A percentile compares a stretch with the other conserved stretches of the same genome.
These are phyloP conservation scores for Chloroceryle aenea DNA, from an alignment of 2,113 vertebrate genomes.

Conservation along the genomic window DNA sequence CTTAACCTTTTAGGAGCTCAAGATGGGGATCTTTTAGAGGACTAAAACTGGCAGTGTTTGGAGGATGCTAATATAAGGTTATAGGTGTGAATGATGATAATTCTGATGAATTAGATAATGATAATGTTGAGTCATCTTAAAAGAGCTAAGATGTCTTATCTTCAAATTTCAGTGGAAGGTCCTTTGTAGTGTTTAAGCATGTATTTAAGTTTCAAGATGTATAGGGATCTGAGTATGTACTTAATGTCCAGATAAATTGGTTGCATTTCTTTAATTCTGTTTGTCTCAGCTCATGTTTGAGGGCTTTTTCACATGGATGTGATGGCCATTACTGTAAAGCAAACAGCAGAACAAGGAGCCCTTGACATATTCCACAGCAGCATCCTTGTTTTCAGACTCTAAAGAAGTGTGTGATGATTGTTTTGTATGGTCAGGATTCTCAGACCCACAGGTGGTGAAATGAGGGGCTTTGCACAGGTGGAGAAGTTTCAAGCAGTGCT, in stretches of 20 bases:
- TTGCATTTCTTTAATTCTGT: not conserved
- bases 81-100: not conserved
- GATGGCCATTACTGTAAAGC: not conserved
- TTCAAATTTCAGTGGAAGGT: not conserved
- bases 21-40: not conserved
- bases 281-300: not conserved
- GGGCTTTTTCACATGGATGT: not conserved
- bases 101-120: not conserved
- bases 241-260: not conserved
- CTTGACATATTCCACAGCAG: not conserved
- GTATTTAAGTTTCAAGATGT: not conserved
- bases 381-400: not conserved
- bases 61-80: not conserved
- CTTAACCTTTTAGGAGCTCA: not conserved
- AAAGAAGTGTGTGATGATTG: not conserved
- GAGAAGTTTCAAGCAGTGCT: not conserved
- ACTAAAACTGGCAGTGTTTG: not conserved
- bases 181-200: not conserved
- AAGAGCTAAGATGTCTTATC: not conserved
- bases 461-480: rapidly evolving
- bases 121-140: not conserved
- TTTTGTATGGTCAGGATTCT: not conserved
- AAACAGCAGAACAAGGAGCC: not conserved
- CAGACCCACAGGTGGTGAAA: not conserved
- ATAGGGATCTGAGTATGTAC: not conserved